Evolutionary conservation across 2,113 vertebrate genomes (phyloP).

Genomic region (Actinemys pallida): DNA sequence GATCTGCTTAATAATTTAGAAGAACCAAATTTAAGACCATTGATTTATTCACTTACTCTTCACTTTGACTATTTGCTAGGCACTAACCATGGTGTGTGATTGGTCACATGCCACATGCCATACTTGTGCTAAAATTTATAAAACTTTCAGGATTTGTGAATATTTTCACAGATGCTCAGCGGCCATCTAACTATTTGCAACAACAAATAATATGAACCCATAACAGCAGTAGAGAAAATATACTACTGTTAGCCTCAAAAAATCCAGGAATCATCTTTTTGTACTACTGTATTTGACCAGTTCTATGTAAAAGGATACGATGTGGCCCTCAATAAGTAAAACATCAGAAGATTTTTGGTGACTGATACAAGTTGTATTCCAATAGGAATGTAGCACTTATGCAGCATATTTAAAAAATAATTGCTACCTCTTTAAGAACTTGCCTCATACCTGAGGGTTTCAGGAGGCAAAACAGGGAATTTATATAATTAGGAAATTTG

Average conservation of each 20-base stretch:
- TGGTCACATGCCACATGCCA: fast-evolving
- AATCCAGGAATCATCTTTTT: neutral
- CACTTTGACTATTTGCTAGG: neutral
- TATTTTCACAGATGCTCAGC: neutral
- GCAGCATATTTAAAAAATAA: neutral
- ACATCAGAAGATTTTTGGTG: fast-evolving
- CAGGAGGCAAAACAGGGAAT: neutral
- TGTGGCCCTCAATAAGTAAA: neutral
- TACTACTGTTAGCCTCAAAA: neutral
- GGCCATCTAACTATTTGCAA: neutral
- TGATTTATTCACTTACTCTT: neutral
- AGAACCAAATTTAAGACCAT: neutral
- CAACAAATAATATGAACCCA: neutral
- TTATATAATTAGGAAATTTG: neutral
- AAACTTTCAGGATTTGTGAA: neutral
- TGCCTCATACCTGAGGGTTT: neutral
- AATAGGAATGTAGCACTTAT: neutral
- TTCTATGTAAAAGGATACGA: neutral
- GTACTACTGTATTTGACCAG: neutral
- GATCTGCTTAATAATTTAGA: slow-evolving; percentile 21
- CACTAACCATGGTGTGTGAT: neutral
- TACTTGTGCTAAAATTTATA: fast-evolving
- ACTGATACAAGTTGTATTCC: neutral
- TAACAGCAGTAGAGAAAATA: neutral
- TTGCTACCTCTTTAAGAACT: neutral